These are phyloP conservation scores for Cydia amplana DNA, from an alignment of 1,140 invertebrate genomes.

Conservation along the genomic window DNA sequence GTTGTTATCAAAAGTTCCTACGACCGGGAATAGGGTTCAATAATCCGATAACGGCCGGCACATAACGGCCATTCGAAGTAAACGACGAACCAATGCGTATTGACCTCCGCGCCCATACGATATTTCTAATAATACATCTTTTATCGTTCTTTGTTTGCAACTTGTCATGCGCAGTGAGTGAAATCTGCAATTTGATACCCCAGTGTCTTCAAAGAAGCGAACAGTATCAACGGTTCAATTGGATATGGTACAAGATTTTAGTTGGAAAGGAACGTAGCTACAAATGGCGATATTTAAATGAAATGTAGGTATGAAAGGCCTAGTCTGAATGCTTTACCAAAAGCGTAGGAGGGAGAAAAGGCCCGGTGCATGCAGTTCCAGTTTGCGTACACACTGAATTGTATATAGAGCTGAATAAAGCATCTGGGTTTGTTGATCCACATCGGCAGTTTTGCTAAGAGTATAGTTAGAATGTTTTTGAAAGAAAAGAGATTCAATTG, in stretches of 20 bases:
- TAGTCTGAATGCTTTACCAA: conserved; percentile 16
- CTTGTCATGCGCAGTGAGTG: conserved; percentile 39
- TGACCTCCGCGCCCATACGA: conserved; percentile 59
- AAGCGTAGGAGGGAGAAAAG: conserved; percentile 69
- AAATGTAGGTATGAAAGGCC: conserved; percentile 15
- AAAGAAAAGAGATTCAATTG: not conserved
- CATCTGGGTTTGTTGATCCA: conserved; percentile 56
- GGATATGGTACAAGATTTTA: not conserved
- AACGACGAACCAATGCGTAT: conserved; percentile 53
- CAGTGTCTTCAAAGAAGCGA: conserved; percentile 15
- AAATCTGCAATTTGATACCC: conserved; percentile 30
- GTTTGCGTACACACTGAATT: conserved; percentile 61
- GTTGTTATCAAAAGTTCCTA: conserved; percentile 24
- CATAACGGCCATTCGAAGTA: conserved; percentile 61
- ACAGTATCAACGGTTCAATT: not conserved
- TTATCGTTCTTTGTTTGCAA: conserved; percentile 64
- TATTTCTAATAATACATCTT: conserved; percentile 68
- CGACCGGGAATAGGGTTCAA: conserved; percentile 51
- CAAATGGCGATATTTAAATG: conserved; percentile 16
- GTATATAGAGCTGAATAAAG: conserved; percentile 54
- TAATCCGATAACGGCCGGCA: conserved; percentile 61
- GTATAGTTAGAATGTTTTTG: not conserved
- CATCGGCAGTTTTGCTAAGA: conserved; percentile 35
- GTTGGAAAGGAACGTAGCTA: not conserved
- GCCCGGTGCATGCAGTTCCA: conserved; percentile 58